Evolutionary conservation across 2,888 invertebrate genomes (phyloP).

Genomic region (Drosophila greeni): DNA sequence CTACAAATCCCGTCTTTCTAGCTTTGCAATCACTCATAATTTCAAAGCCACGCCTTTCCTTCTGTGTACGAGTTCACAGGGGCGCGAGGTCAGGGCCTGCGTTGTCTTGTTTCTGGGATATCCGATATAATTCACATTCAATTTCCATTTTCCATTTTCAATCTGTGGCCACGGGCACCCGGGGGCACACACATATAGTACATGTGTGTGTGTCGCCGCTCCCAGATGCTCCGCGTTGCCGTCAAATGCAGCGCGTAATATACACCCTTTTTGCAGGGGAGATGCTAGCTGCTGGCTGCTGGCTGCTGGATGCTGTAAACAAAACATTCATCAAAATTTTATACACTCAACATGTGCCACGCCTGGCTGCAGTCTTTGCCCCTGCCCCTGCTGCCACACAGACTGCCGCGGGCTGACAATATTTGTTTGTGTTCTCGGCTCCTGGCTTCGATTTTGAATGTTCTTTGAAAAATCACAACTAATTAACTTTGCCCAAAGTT

Average conservation of each 20-base stretch:
- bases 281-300: conserved; percentile 16
- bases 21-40: neutral
- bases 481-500: conserved; percentile 80
- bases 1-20: no score
- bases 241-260: conserved; percentile 32
- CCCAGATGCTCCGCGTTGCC: conserved; percentile 42
- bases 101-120: conserved; percentile 31
- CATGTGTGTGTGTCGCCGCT: conserved; percentile 57
- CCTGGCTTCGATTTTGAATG: conserved; percentile 60
- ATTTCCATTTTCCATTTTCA: conserved; percentile 63
- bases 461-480: conserved; percentile 73
- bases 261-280: conserved; percentile 45
- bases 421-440: conserved; percentile 45
- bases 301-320: conserved; percentile 49
- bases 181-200: conserved; percentile 59
- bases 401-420: conserved; percentile 32
- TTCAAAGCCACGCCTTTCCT: neutral
- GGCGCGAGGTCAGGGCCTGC: conserved; percentile 46
- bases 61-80: conserved; percentile 39
- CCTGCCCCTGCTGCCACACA: neutral
- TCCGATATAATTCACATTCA: conserved; percentile 67
- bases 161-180: conserved; percentile 45
- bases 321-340: conserved; percentile 72
- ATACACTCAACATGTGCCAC: conserved; percentile 71
- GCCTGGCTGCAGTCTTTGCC: conserved; percentile 24